These are phyloP conservation scores for Menidia menidia DNA, from an alignment of 2,797 vertebrate genomes.

Conservation along the genomic window DNA sequence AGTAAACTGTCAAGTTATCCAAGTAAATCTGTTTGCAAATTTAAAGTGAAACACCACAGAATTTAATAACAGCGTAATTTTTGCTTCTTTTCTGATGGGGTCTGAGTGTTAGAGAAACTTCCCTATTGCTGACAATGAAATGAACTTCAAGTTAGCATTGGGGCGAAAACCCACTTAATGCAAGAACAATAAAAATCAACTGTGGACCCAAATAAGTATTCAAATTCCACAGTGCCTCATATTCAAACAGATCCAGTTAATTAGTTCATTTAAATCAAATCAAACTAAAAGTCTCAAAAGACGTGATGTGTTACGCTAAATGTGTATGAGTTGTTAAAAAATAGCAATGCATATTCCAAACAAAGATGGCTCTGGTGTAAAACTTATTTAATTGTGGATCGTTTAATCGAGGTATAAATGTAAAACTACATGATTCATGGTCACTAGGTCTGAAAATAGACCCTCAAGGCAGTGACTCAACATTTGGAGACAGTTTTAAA, in stretches of 20 bases:
- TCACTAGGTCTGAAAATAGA: slow-evolving; percentile 53
- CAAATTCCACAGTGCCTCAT: neutral
- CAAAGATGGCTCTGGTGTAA: neutral
- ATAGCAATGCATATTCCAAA: too few species aligned
- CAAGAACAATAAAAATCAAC: slow-evolving; percentile 7
- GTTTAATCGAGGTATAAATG: slow-evolving; percentile 5
- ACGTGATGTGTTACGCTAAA: too few species aligned
- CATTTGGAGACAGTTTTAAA: slow-evolving; percentile 12
- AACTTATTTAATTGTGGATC: slow-evolving; percentile 9
- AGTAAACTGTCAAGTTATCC: neutral
- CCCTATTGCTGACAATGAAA: slow-evolving; percentile 63
- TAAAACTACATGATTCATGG: slow-evolving; percentile 59
- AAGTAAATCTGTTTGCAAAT: neutral
- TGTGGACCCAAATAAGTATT: slow-evolving; percentile 1
- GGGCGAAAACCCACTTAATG: neutral
- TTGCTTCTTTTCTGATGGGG: slow-evolving; percentile 13
- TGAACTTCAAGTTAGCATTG: slow-evolving; percentile 7
- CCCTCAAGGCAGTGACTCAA: slow-evolving; percentile 36
- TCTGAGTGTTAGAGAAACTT: slow-evolving; percentile 61
- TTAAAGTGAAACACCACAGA: slow-evolving; percentile 4
- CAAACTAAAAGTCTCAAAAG: neutral
- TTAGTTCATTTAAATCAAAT: slow-evolving; percentile 4
- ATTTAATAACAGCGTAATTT: neutral
- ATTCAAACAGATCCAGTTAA: neutral
- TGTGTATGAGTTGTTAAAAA: neutral